Evolutionary conservation across 2,113 vertebrate genomes (phyloP), one percentile per base, ranked within the genome.

Genomic region (Rhynchopsitta pachyrhyncha): DNA sequence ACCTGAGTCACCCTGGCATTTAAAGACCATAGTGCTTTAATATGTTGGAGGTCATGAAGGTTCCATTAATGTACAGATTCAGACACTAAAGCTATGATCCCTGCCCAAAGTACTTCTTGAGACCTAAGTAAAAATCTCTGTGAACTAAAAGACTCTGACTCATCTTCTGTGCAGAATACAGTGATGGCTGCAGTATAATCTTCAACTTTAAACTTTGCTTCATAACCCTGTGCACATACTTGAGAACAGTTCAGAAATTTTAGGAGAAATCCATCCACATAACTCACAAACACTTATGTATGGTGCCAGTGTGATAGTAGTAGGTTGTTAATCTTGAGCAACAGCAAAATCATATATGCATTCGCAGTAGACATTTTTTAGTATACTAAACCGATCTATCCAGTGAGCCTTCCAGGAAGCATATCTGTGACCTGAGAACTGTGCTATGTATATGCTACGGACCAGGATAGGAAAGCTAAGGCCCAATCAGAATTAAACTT

Each of bases 211-310:
- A 55, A 46, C 11, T 95, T 35, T 47, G 6, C 18, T 88, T 66
- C 70, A 11, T 71, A 55, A 88, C 62, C 9, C 23, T 4, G 1
- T 46, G 42, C 20, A 20, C 0, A 0, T 50, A 10, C 6, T 25
- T 66, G 67, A 50, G 33, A 78, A 11, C 13, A 62, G 35, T 74
- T 47, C 29, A 33, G 75, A 66, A 37, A 13, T 77, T 88, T 66
- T 60, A 44, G 60, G 31, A 74, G 31, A 29, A 89, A 49, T n/a
- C n/a, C 17, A 10, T 70, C 11, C 28, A 16, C 17, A 6, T 57
- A 63, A 47, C n/a, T 92, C 64, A 23, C 1, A 0, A 10, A 74
- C 44, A n/a, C 9, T 37, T 25, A 8, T 8, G 7, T 13, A 7
- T 55, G 73, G 31, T 53, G 44, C 8, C 28, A 39, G 37, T 1